Evolutionary conservation across 2,888 invertebrate genomes (phyloP).

Genomic region (Drosophila prolongata): DNA sequence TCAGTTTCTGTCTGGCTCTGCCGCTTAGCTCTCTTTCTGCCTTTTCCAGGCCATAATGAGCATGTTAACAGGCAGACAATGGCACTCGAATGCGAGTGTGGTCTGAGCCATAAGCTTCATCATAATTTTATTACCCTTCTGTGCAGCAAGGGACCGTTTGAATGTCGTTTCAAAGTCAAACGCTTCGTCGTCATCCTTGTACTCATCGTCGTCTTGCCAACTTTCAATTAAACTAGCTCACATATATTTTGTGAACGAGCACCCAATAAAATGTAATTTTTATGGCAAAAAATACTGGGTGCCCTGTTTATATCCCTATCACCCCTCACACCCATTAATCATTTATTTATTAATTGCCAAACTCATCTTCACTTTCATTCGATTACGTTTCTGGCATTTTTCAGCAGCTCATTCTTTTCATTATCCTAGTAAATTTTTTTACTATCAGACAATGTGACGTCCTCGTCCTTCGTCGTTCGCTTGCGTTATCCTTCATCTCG

Average conservation of each 20-base stretch:
- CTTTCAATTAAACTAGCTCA: slow-evolving; percentile 43
- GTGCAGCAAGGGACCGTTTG: slow-evolving; percentile 49
- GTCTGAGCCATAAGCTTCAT: slow-evolving; percentile 50
- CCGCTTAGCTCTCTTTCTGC: slow-evolving; percentile 19
- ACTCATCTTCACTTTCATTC: slow-evolving; percentile 29
- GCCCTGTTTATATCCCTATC: slow-evolving; percentile 39
- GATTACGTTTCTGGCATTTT: slow-evolving; percentile 18
- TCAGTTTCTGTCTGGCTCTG: slow-evolving; percentile 40
- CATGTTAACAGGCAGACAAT: slow-evolving; percentile 80
- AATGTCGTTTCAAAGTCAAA: slow-evolving; percentile 75
- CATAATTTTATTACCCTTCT: slow-evolving; percentile 52
- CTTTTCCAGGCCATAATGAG: slow-evolving; percentile 66
- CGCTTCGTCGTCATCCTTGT: slow-evolving; percentile 1
- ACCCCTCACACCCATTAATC: background rate
- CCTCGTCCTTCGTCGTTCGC: slow-evolving; percentile 14
- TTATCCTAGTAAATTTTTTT: slow-evolving; percentile 58
- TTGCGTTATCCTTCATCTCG: slow-evolving; percentile 15
- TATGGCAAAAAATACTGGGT: slow-evolving; percentile 2
- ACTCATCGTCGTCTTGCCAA: slow-evolving; percentile 11
- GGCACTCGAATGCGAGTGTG: slow-evolving; percentile 69
- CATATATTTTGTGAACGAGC: slow-evolving; percentile 47
- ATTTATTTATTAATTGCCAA: slow-evolving; percentile 28
- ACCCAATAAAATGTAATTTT: slow-evolving; percentile 70
- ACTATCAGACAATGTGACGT: slow-evolving; percentile 66
- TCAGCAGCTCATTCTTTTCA: slow-evolving; percentile 48